Evolutionary conservation across 2,113 vertebrate genomes (phyloP).

Genomic region (Larimichthys crocea): DNA sequence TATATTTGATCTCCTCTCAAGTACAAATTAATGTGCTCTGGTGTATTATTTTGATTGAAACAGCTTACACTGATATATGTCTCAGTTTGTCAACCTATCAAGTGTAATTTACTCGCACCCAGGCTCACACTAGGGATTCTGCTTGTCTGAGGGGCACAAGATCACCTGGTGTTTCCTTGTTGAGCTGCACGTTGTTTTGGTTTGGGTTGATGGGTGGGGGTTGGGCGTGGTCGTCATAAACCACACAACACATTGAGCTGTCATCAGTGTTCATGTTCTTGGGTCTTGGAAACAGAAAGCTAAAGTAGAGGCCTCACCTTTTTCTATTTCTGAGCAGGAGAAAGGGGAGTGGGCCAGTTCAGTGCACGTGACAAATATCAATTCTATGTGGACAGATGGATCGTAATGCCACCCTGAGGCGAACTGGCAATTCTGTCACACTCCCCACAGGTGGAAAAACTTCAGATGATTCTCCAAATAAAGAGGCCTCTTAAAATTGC

Average conservation of each 20-base stretch:
- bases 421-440: slow-evolving; percentile 33
- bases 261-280: slow-evolving; percentile 31
- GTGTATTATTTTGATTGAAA: slow-evolving; percentile 64
- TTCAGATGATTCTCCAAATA: slow-evolving; percentile 66
- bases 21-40: slow-evolving; percentile 56
- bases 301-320: slow-evolving; percentile 8
- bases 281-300: slow-evolving; percentile 21
- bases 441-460: slow-evolving; percentile 59
- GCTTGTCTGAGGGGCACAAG: slow-evolving; percentile 8
- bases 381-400: slow-evolving; percentile 52
- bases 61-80: slow-evolving; percentile 33
- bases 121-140: slow-evolving; percentile 15
- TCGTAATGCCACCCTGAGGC: slow-evolving; percentile 55
- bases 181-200: slow-evolving; percentile 51
- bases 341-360: slow-evolving; percentile 27
- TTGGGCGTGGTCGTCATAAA: slow-evolving; percentile 35
- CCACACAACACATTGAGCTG: slow-evolving; percentile 43
- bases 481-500: slow-evolving; percentile 71
- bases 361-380: slow-evolving; percentile 53
- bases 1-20: slow-evolving; percentile 65
- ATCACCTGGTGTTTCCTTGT: slow-evolving; percentile 48
- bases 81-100: slow-evolving; percentile 49
- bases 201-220: slow-evolving; percentile 30
- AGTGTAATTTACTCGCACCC: slow-evolving; percentile 46
- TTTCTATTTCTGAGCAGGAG: slow-evolving; percentile 32